Base-by-base conservation (phyloP, 2,113 vertebrate genomes). In the Pardalotus punctatus region DNA sequence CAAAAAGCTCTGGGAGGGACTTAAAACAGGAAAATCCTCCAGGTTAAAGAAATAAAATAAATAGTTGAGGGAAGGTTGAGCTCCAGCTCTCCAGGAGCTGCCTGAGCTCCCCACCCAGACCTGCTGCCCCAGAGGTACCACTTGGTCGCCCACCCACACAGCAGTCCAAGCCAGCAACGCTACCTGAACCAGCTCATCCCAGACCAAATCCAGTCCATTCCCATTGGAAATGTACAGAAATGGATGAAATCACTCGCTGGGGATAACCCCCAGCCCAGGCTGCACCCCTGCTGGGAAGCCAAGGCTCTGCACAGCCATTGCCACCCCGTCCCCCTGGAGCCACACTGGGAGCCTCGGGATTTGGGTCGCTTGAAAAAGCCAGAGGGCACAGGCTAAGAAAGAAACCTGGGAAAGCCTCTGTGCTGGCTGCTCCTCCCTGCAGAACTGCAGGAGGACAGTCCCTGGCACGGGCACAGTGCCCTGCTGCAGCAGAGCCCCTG, bases 341-440 rank as follows among this genome's bases (percentile, higher is more conserved):
- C 51, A 31, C 51, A 19, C 15, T 2, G 20, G 22, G 11, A 70
- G 2, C 73, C 50, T 66, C 0, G 0, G 72, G 33, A 33, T 16
- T 51, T 43, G 35, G 35, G 57, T 42, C 53, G 4, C 31, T 69
- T 40, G 36, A 40, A 31, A 31, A 8, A 48, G 5, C 18, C 20
- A 35, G 51, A 58, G 38, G 47, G 33, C 69, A 67, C 15, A 31
- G 86, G 57, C 35, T 67, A 3, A 62, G 38, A 51, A 10, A 54
- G 35, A 72, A 67, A 42, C 29, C 35, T 47, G 57, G 48, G 48
- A 67, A 69, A 60, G 24, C 4, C 43, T 66, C 71, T 36, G 27
- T 53, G 35, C 74, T 92, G 43, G 21, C 24, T 36, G 14, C 14
- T 13, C 15, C 35, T 35, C 53, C 60, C 36, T 69, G 42, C n/a